phyloP scores from a whole-genome alignment of 2,797 vertebrate species.

The Myiothlypis chrysogaster region DNA sequence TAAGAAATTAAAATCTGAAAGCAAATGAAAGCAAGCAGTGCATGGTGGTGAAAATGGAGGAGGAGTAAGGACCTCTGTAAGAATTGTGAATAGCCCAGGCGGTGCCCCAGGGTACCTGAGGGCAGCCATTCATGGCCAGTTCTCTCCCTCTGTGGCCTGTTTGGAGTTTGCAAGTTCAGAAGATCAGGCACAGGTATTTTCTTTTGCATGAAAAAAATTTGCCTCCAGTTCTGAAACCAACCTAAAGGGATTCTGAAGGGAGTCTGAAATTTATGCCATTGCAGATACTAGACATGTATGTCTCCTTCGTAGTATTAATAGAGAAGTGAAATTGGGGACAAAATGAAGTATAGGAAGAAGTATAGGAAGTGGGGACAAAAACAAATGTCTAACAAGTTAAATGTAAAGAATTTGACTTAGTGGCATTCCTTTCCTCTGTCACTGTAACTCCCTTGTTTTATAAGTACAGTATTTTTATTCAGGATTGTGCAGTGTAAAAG shows the following conservation, averaged over 20 bases:
- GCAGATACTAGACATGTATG: background rate
- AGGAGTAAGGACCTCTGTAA: background rate
- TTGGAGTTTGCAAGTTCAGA: background rate
- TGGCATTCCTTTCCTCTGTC: background rate
- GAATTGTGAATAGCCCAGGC: background rate
- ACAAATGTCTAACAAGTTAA: background rate
- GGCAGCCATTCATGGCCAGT: too few species aligned
- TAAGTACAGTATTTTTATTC: background rate
- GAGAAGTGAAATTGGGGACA: background rate
- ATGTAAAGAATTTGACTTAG: background rate
- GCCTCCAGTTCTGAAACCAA: background rate
- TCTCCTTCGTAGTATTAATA: background rate
- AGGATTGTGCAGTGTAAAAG: background rate
- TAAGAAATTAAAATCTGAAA: background rate
- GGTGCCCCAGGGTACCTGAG: rapidly evolving
- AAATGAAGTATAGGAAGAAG: background rate
- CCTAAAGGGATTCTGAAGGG: background rate
- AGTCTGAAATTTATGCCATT: background rate
- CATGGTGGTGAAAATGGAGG: background rate
- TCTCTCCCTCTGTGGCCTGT: background rate
- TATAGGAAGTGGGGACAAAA: background rate
- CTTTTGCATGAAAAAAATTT: background rate
- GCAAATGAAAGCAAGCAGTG: background rate
- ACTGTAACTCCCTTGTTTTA: background rate
- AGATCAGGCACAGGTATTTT: background rate